phyloP scores from a whole-genome alignment of 2,797 vertebrate species.

The Glossophaga mutica region DNA sequence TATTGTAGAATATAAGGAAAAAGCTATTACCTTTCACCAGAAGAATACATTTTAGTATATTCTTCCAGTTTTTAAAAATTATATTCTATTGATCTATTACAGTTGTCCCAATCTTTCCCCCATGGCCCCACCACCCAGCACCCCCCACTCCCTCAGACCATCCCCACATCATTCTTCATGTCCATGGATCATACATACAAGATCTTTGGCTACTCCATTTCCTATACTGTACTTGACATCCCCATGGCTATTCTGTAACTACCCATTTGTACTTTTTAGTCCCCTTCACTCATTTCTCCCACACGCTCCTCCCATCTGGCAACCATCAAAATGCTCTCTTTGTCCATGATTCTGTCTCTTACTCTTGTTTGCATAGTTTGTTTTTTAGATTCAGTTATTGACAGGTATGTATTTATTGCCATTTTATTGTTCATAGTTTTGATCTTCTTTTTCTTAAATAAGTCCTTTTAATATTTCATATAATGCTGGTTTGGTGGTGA shows the following conservation, averaged over 20 bases:
- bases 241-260: not conserved
- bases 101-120: not conserved
- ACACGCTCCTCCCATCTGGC: not conserved
- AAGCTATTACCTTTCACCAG: not conserved
- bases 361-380: not conserved
- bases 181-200: not conserved
- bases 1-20: not conserved
- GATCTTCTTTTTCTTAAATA: too few relatives aligned
- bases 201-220: not conserved
- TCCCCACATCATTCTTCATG: not conserved
- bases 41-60: not conserved
- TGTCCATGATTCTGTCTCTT: not conserved
- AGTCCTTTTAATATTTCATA: too few relatives aligned
- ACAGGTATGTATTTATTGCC: not conserved
- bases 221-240: not conserved
- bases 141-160: not conserved
- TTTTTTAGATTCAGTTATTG: not conserved
- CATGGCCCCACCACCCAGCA: not conserved
- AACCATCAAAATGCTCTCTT: not conserved
- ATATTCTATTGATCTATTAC: not conserved
- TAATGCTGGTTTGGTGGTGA: too few relatives aligned
- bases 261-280: not conserved
- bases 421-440: too few relatives aligned
- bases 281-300: not conserved
- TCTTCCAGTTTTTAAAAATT: not conserved